Evolutionary conservation across 2,888 invertebrate species (phyloP).

Genomic region (Chamaedrilus cognettii): DNA sequence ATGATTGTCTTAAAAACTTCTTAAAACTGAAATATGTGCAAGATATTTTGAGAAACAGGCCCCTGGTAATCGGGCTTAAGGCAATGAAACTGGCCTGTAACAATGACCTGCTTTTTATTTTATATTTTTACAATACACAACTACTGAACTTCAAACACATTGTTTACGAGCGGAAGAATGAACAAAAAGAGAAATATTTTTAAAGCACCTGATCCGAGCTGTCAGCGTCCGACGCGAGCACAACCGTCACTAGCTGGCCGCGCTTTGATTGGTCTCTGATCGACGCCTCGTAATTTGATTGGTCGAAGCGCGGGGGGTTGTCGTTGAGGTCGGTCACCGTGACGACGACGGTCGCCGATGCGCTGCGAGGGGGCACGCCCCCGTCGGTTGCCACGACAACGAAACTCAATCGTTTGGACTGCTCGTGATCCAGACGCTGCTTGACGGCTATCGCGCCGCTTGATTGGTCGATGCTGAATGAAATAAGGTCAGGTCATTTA

Average conservation of each 20-base stretch:
- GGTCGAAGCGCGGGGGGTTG: slow-evolving; percentile 71
- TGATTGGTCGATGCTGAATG: not conserved
- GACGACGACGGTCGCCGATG: slow-evolving; percentile 82
- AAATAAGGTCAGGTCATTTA: too few relatives aligned
- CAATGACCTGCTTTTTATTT: too few relatives aligned
- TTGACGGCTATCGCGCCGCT: not conserved
- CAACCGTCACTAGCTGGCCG: slow-evolving; percentile 74
- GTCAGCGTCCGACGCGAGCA: slow-evolving; percentile 87
- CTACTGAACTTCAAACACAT: too few relatives aligned
- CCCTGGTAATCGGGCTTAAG: too few relatives aligned
- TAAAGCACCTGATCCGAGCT: slow-evolving; percentile 73
- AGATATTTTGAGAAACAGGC: too few relatives aligned
- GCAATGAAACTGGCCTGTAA: too few relatives aligned
- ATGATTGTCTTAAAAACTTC: too few relatives aligned
- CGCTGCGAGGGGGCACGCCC: slow-evolving; percentile 76
- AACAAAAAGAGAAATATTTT: too few relatives aligned
- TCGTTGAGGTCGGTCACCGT: slow-evolving; percentile 88
- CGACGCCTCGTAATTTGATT: slow-evolving; percentile 20
- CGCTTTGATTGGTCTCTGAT: slow-evolving; percentile 28
- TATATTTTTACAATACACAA: too few relatives aligned
- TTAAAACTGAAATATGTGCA: too few relatives aligned
- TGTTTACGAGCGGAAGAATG: too few relatives aligned
- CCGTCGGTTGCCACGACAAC: slow-evolving; percentile 79
- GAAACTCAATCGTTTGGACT: slow-evolving; percentile 71
- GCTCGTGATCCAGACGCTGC: slow-evolving; percentile 49